phyloP scores from a whole-genome alignment of 2,113 vertebrate species.

The Gymnarchus niloticus region DNA sequence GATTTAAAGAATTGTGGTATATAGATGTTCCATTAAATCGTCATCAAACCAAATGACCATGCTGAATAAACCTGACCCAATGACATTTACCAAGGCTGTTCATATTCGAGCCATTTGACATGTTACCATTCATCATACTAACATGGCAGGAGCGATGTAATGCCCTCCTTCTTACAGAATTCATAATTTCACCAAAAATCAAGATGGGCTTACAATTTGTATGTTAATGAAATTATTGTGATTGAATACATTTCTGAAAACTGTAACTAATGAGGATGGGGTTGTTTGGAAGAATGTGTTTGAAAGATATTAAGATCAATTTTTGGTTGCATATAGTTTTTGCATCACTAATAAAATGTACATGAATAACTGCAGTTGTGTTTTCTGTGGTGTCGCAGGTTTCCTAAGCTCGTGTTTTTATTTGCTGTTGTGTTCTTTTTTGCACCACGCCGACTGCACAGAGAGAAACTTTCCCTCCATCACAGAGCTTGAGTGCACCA shows the following conservation, averaged over 20 bases:
- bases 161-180: background rate
- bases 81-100: background rate
- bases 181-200: background rate
- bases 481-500: background rate
- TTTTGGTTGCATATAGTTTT: conserved; percentile 48
- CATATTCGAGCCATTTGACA: background rate
- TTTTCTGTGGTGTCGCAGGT: conserved; percentile 47
- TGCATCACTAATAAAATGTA: conserved; percentile 47
- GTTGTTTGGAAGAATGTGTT: conserved; percentile 64
- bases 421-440: conserved; percentile 30
- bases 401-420: conserved; percentile 43
- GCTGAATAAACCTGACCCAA: background rate
- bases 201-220: background rate
- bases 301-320: conserved; percentile 58
- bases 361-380: conserved; percentile 43
- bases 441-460: background rate
- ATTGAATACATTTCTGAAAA: background rate
- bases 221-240: background rate
- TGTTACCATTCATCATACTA: background rate
- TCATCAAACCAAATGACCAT: background rate
- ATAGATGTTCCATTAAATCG: background rate
- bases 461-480: too few relatives aligned
- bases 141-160: background rate
- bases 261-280: background rate
- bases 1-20: background rate